phyloP scores from a whole-genome alignment of 2,888 invertebrate species.

The Platerodrilus igneus region DNA sequence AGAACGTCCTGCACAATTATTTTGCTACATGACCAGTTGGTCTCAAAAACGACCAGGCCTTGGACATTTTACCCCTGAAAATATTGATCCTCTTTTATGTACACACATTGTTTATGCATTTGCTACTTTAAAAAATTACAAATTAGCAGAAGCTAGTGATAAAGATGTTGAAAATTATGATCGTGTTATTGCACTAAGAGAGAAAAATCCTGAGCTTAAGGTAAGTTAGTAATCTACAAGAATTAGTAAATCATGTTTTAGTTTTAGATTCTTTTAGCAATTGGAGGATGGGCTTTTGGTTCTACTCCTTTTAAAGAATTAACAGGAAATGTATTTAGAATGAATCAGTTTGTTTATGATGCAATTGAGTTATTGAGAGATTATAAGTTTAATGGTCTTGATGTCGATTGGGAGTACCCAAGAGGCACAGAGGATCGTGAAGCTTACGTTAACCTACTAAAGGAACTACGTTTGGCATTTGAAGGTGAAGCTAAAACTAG shows the following conservation, averaged over 20 bases:
- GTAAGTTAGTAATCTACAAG: too few relatives aligned
- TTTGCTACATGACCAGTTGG: conserved; percentile 97
- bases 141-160: conserved; percentile 72
- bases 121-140: conserved; percentile 82
- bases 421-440: conserved; percentile 82
- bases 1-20: conserved; percentile 82
- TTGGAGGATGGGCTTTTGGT: conserved; percentile 96
- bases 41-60: conserved; percentile 85
- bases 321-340: conserved; percentile 84
- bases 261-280: conserved; percentile 69
- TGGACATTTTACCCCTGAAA: conserved; percentile 84
- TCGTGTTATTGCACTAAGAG: conserved; percentile 76
- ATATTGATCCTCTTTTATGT: conserved; percentile 83
- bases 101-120: conserved; percentile 95
- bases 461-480: conserved; percentile 84
- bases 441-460: conserved; percentile 77
- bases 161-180: conserved; percentile 85
- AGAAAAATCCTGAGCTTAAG: conserved; percentile 84
- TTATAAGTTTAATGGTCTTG: conserved; percentile 87
- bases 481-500: conserved; percentile 89
- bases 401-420: conserved; percentile 93
- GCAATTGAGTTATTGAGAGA: conserved; percentile 89
- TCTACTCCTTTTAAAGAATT: conserved; percentile 92
- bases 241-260: background rate
- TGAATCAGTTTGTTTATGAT: conserved; percentile 94